Base-by-base conservation (phyloP, 1,140 invertebrate species). In the Apis cerana region DNA sequence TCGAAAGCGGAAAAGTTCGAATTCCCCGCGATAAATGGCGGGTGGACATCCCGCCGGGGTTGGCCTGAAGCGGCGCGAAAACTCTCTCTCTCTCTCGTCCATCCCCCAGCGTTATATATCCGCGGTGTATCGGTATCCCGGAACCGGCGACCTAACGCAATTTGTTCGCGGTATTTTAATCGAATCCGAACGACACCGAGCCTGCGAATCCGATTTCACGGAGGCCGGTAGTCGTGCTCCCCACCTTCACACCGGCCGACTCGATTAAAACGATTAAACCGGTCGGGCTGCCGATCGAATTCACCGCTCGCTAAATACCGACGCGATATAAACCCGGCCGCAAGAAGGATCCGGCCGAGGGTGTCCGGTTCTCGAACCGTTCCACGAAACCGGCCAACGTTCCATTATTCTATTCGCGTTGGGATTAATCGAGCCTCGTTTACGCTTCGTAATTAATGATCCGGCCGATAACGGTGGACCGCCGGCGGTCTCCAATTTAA, bases 201-300 rank as follows among this genome's bases (percentile, higher is more conserved):
- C 72, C 80, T 86, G 80, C 87, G 83, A 88, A 88, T 88, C 84
- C 83, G 76, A 88, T 88, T 88, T 68, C 65, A 62, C 62, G 77
- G 56, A 33, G 59, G 50, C 33, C 56, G 74, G 70, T 67, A 48
- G 68, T 43, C 4, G 33, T 33, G 33, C 33, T 33, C 48, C 67
- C 71, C 70, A 50, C 81, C 78, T 77, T 84, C 68, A 52, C 81
- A 74, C 72, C 72, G 75, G 75, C 58, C 52, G 62, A 72, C 65
- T 82, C 83, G 81, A 84, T 87, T 87, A 87, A 82, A 80, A 65
- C 82, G 82, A 88, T 83, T 82, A 83, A 83, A 82, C 70, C 76
- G 15, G 27, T 52, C 59, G 50, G 17, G 71, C 2, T 33, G 33
- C 2, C 33, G 68, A 87, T 88, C 85, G 86, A 87, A 84, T 84